phyloP scores from a whole-genome alignment of 2,113 vertebrate genomes.

The Oceanites oceanicus region DNA sequence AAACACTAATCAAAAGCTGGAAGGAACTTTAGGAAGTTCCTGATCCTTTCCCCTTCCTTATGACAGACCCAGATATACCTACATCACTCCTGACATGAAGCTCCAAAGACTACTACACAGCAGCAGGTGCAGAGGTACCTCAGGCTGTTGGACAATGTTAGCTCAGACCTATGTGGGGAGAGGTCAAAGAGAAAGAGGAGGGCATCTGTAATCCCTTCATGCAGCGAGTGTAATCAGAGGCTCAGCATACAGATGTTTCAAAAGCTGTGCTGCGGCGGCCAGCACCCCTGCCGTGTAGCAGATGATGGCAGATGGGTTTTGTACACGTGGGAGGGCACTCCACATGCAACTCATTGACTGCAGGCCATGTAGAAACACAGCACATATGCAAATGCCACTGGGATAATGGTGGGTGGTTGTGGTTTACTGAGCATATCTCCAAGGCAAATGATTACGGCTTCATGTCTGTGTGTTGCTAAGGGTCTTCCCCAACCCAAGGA shows the following conservation, averaged over 20 bases:
- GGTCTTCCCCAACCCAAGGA: background rate
- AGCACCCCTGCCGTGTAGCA: background rate
- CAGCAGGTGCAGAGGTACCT: background rate
- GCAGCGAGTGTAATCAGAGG: background rate
- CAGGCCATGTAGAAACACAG: rapidly evolving
- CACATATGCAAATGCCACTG: background rate
- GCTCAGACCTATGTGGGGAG: background rate
- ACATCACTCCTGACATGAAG: background rate
- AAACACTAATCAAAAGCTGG: background rate
- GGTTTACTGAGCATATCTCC: background rate
- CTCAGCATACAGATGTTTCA: background rate
- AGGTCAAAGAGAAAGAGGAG: background rate
- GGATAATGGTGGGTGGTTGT: rapidly evolving
- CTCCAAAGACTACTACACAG: background rate
- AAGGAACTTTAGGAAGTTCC: background rate
- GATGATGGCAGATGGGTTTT: background rate
- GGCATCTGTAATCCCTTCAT: background rate
- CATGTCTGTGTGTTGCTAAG: background rate
- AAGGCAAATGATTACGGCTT: background rate
- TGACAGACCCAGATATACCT: background rate
- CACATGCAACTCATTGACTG: background rate
- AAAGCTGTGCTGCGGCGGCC: background rate
- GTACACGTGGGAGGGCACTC: background rate
- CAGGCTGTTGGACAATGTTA: background rate
- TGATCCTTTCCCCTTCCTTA: background rate